These are phyloP conservation scores for Bubo blakistoni DNA, from an alignment of 2,113 vertebrate genomes.

Conservation along the genomic window DNA sequence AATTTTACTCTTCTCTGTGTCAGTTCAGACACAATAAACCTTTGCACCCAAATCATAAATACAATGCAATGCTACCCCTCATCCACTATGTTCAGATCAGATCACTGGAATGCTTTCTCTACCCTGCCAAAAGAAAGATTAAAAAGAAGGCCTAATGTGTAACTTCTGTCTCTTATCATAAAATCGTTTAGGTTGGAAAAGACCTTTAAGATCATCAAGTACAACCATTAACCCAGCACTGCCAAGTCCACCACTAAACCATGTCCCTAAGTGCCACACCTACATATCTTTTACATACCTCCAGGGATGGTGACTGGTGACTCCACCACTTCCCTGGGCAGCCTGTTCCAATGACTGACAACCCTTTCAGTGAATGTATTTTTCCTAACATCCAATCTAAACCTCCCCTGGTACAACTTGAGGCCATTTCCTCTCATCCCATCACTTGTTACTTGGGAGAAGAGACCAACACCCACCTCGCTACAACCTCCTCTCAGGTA, in stretches of 20 bases:
- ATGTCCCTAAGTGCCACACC: rapidly evolving
- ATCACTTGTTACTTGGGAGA: not conserved
- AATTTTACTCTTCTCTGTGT: not conserved
- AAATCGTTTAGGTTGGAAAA: not conserved
- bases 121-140: not conserved
- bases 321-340: not conserved
- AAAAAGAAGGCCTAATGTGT: not conserved
- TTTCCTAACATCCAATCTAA: not conserved
- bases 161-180: not conserved
- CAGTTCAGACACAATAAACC: not conserved
- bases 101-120: not conserved
- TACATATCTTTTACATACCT: not conserved
- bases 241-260: not conserved
- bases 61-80: not conserved
- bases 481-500: not conserved
- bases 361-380: not conserved
- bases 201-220: not conserved
- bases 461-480: not conserved
- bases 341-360: not conserved
- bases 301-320: not conserved
- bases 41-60: not conserved
- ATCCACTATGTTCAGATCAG: not conserved
- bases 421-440: not conserved
- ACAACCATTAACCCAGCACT: not conserved
- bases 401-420: not conserved